Evolutionary conservation across 2,888 invertebrate genomes (phyloP).

Genomic region (Brenthis daphne): DNA sequence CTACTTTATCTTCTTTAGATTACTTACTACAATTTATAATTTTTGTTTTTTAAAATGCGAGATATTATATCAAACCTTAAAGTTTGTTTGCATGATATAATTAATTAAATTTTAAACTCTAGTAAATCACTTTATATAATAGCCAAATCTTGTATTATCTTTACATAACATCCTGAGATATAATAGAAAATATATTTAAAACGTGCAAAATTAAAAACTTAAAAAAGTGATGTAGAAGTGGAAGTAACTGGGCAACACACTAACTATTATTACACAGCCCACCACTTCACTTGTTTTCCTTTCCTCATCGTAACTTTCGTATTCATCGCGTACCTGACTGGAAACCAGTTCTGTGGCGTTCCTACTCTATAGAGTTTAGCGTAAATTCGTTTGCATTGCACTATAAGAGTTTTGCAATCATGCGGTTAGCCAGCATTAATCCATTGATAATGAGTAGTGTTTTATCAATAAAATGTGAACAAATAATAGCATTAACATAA

Average conservation of each 20-base stretch:
- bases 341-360: constrained; percentile 37
- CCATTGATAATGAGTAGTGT: too few species aligned
- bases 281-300: constrained; percentile 34
- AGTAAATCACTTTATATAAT: too few species aligned
- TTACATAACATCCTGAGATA: not conserved
- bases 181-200: not conserved
- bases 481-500: too few species aligned
- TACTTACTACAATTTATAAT: constrained; percentile 8
- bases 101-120: too few species aligned
- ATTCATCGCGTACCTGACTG: constrained; percentile 33
- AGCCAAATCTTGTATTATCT: too few species aligned
- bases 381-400: not conserved
- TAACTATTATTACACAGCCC: constrained; percentile 32
- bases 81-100: too few species aligned
- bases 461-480: too few species aligned
- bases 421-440: too few species aligned
- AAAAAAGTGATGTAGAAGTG: not conserved
- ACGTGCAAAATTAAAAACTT: not conserved
- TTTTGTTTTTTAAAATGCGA: not conserved
- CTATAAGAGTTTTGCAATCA: not conserved
- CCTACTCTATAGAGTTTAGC: constrained; percentile 21
- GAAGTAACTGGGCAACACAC: constrained; percentile 19
- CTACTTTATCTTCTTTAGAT: constrained; percentile 16
- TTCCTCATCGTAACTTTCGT: constrained; percentile 38
- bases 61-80: too few species aligned